Percentiles rank a stretch among this genome's conserved stretches.
Evolutionary conservation across 2,888 invertebrate species (phyloP).

Genomic region (Eupithecia dodoneata): DNA sequence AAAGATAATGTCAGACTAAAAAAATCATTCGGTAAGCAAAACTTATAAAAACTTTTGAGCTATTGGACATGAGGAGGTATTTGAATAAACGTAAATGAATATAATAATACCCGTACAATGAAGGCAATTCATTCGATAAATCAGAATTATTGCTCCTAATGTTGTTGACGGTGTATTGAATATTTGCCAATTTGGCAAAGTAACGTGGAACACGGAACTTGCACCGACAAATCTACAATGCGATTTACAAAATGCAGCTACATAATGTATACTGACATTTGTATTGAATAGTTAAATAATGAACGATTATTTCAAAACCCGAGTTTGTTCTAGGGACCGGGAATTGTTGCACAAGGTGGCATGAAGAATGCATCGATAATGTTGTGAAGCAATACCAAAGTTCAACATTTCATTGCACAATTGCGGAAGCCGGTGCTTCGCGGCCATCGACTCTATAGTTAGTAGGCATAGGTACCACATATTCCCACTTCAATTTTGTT

Average conservation of each 20-base stretch:
- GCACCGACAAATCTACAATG: constrained; percentile 33
- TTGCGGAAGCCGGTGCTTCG: constrained; percentile 60
- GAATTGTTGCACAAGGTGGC: constrained; percentile 26
- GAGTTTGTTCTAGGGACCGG: constrained; percentile 21
- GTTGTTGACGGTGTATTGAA: constrained; percentile 62
- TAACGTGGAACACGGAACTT: constrained; percentile 60
- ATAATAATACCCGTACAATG: constrained; percentile 18
- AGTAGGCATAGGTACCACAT: not conserved
- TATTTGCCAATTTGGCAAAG: constrained; percentile 72
- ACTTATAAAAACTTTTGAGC: not conserved
- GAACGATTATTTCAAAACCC: constrained; percentile 21
- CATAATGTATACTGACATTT: not conserved
- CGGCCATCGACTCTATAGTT: constrained; percentile 64
- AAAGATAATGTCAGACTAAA: constrained; percentile 40
- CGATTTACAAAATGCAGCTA: not conserved
- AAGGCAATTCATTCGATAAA: constrained; percentile 33
- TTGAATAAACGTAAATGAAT: not conserved
- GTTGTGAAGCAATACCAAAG: constrained; percentile 60
- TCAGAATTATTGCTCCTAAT: constrained; percentile 50
- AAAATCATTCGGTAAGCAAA: not conserved
- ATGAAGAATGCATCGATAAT: constrained; percentile 49
- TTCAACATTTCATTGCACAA: constrained; percentile 73
- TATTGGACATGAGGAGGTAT: not conserved
- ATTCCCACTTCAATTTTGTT: constrained; percentile 62
- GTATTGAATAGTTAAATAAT: constrained; percentile 9